A percentile compares a stretch with the other conserved stretches of the same genome.
These are phyloP conservation scores for Channa striata DNA, from an alignment of 2,797 vertebrate genomes.

Conservation along the genomic window DNA sequence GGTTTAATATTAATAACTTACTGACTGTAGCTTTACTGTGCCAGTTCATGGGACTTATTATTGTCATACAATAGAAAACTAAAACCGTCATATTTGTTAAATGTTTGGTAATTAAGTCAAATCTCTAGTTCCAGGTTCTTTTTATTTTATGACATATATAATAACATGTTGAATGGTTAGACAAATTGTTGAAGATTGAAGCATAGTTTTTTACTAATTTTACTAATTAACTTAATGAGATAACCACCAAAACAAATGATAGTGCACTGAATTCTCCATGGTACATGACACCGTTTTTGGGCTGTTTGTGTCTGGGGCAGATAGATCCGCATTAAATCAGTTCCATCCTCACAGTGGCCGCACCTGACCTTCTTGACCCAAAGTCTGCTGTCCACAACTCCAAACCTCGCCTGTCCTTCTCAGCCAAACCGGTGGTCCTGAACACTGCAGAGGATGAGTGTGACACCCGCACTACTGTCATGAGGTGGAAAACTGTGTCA, in stretches of 20 bases:
- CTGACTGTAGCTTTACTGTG: too few relatives aligned
- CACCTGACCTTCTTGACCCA: slow-evolving; percentile 98
- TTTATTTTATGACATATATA: too few relatives aligned
- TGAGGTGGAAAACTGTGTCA: slow-evolving; percentile 99
- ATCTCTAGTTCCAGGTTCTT: not conserved
- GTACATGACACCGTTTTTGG: not conserved
- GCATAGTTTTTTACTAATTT: too few relatives aligned
- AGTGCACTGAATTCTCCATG: not conserved
- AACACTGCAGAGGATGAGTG: slow-evolving; percentile 89
- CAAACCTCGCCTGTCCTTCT: slow-evolving; percentile 96
- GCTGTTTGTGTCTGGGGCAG: not conserved
- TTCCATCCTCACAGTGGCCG: slow-evolving; percentile 89
- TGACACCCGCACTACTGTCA: slow-evolving; percentile 90
- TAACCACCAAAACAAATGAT: too few relatives aligned
- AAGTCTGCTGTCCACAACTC: slow-evolving; percentile 95
- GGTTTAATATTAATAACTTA: not conserved
- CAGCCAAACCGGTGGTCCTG: slow-evolving; percentile 90
- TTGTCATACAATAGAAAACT: too few relatives aligned
- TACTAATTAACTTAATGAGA: not conserved
- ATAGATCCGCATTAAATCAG: slow-evolving; percentile 16
- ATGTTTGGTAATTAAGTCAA: too few relatives aligned
- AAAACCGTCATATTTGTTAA: too few relatives aligned
- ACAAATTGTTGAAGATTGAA: not conserved
- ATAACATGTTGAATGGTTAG: not conserved
- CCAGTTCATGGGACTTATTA: too few relatives aligned